phyloP scores from a whole-genome alignment of 2,888 invertebrate species.

The Epicampocera succincta region DNA sequence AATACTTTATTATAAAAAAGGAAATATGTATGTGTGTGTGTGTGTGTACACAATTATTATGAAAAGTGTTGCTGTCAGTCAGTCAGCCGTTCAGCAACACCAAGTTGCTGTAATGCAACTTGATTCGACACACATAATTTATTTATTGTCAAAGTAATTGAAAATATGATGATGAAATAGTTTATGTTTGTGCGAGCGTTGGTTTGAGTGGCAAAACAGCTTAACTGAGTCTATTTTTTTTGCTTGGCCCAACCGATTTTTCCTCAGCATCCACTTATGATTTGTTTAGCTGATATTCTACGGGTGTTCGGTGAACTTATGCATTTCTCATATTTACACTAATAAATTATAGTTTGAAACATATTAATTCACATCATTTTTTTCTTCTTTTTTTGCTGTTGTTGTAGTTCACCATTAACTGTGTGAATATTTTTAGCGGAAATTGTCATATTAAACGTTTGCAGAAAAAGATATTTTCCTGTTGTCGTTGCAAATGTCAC shows the following conservation, averaged over 20 bases:
- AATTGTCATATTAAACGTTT: constrained; percentile 1
- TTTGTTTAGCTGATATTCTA: constrained; percentile 2
- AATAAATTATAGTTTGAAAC: constrained; percentile 15
- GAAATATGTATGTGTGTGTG: background rate
- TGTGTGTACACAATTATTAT: constrained; percentile 12
- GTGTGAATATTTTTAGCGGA: constrained; percentile 3
- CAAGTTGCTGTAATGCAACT: constrained; percentile 6
- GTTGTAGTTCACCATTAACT: constrained; percentile 24
- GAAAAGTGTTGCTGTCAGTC: constrained; percentile 17
- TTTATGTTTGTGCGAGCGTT: background rate
- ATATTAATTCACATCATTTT: constrained; percentile 21
- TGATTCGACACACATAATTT: constrained; percentile 21
- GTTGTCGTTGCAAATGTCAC: no score
- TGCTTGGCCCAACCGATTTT: constrained; percentile 40
- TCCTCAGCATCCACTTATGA: constrained; percentile 29
- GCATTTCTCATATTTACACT: background rate
- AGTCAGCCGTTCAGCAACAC: background rate
- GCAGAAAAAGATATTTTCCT: no score
- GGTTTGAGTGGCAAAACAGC: constrained; percentile 20
- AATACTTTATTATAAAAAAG: constrained; percentile 12
- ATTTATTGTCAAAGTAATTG: constrained; percentile 53
- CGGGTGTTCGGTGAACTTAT: constrained; percentile 16
- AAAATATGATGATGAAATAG: constrained; percentile 11
- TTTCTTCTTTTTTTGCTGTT: constrained; percentile 44
- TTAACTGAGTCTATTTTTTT: background rate